Evolutionary conservation across 2,888 invertebrate species (phyloP), one percentile per base, ranked within the genome.

Genomic region (Brachypalpus laphriformis): DNA sequence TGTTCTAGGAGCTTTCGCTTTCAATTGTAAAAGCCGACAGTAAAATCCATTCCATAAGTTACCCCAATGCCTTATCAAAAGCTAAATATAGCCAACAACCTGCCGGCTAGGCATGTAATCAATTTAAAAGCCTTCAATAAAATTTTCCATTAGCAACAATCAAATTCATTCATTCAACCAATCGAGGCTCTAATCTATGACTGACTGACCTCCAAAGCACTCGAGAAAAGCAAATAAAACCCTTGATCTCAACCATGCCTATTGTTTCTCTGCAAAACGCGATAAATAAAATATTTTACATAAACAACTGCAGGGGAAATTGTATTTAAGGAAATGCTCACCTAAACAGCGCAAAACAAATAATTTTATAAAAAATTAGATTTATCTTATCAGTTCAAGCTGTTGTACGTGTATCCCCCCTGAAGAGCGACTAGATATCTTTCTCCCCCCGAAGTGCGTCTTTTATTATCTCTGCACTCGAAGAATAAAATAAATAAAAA

Each of bases 121-220:
- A 14, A 14, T 14, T 14, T 40, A 14, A 56, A 56, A 56, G 25
- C 31, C 28, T 34, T 5, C 34, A 56, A 56, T 56, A 56, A 61
- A 61, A n/a, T 3, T 61, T 61, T 25, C 61, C 61, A 61, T 25
- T 59, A 40, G 59, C 59, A 59, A 59, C 59, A 59, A 59, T 59
- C 20, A 20, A 59, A 40, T 20, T 18, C 40, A 61, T 42, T 61
- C 40, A 61, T 42, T 61, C 25, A 14, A n/a, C 11, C n/a, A 25
- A 1, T 56, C 31, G 9, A 14, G 31, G 18, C n/a, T 5, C 18
- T 56, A 31, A 56, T 56, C 56, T 56, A 56, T 31, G 34, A 40
- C 14, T n/a, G 14, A 20, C 47, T 20, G 42, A 6, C 47, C 47
- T 5, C 20, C 20, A 42, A 47, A 20, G 11, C 18, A 45, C 45